These are phyloP conservation scores for Trinorchestia longiramus DNA, from an alignment of 1,140 invertebrate genomes.

Conservation along the genomic window DNA sequence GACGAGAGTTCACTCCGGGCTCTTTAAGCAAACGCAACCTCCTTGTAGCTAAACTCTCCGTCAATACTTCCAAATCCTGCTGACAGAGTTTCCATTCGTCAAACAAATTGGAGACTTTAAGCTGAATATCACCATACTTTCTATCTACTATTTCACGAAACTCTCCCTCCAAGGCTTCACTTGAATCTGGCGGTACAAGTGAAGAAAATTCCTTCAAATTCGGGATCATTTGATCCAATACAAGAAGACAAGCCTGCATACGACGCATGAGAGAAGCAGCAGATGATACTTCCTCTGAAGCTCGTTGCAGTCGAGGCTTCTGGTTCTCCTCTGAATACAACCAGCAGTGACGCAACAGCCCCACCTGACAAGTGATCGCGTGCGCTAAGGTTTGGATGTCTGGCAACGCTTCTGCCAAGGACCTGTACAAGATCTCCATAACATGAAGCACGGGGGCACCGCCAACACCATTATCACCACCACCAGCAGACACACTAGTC, in stretches of 20 bases:
- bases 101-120: neutral
- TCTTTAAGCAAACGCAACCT: neutral
- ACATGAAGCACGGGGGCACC: neutral
- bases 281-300: neutral
- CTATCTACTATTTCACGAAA: neutral
- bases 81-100: constrained; percentile 1
- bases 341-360: constrained; percentile 15
- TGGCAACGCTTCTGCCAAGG: neutral
- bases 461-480: neutral
- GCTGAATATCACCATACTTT: constrained; percentile 6
- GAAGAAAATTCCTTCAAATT: neutral
- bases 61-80: neutral
- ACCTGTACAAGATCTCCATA: neutral
- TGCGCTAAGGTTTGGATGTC: neutral
- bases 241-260: neutral
- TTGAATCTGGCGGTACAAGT: neutral
- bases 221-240: neutral
- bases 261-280: neutral
- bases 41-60: neutral
- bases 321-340: neutral
- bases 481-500: neutral
- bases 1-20: neutral
- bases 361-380: neutral
- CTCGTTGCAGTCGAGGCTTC: neutral
- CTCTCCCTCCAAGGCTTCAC: neutral